Conservation (phyloP, 1,140 invertebrate genomes). For the Lepidurus arcticus region DNA sequence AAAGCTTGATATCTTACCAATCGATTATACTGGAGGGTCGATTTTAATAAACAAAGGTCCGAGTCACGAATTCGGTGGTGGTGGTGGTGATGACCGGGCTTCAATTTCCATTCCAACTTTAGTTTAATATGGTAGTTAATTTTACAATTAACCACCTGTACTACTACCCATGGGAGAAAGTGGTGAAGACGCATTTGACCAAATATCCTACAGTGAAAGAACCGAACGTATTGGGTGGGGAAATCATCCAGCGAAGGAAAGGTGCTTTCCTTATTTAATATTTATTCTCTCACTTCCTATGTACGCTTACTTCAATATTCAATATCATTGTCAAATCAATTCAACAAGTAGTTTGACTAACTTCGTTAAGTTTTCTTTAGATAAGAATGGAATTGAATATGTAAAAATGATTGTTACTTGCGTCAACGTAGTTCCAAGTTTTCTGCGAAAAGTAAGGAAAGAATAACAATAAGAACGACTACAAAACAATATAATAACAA, state of each 20-base stretch:
- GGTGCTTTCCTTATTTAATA: conserved; percentile 17
- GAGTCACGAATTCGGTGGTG: too few species aligned
- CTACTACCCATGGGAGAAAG: conserved; percentile 34
- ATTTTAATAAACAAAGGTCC: too few species aligned
- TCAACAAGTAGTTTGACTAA: neutral
- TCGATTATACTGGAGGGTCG: neutral
- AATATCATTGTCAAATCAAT: neutral
- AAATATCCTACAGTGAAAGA: conserved; percentile 36
- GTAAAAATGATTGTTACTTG: conserved; percentile 31
- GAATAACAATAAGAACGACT: neutral
- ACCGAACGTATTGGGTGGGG: conserved; percentile 30
- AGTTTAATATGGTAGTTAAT: conserved; percentile 29
- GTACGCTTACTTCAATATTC: too few species aligned
- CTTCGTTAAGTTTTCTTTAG: neutral
- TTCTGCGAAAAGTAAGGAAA: conserved; percentile 32
- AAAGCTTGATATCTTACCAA: neutral
- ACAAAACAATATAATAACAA: too few species aligned
- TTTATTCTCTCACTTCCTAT: neutral
- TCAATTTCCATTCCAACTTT: neutral
- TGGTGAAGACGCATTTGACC: conserved; percentile 33
- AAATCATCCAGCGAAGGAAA: conserved; percentile 32
- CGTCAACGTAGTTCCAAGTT: conserved; percentile 30
- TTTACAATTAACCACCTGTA: conserved; percentile 33
- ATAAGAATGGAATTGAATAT: conserved; percentile 1
- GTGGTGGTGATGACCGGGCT: too few species aligned